phyloP scores from a whole-genome alignment of 1,140 invertebrate species.

The Cyclina sinensis region DNA sequence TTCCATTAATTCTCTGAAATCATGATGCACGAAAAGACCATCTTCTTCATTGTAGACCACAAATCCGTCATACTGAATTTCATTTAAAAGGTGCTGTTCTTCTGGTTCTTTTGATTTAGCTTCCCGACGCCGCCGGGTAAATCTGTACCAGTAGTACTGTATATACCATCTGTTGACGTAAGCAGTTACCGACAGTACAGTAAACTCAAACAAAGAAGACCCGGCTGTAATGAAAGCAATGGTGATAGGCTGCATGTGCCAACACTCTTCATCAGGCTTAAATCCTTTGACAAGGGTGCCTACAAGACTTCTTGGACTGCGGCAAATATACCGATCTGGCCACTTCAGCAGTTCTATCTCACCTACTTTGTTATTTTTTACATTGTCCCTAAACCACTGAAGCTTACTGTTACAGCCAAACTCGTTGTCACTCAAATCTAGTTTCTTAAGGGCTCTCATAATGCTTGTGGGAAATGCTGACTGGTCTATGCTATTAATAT shows the following conservation, averaged over 20 bases:
- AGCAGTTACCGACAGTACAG: not conserved
- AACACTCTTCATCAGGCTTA: not conserved
- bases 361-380: not conserved
- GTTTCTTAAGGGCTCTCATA: not conserved
- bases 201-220: not conserved
- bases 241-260: not conserved
- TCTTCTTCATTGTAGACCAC: not conserved
- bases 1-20: not conserved
- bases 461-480: not conserved
- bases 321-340: conserved; percentile 14
- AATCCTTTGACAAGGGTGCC: not conserved
- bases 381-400: not conserved
- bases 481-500: not conserved
- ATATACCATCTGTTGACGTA: conserved; percentile 40
- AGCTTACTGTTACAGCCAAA: not conserved
- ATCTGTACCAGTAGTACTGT: conserved; percentile 1
- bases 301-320: not conserved
- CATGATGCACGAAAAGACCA: not conserved
- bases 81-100: not conserved
- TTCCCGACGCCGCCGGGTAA: not conserved
- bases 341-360: not conserved
- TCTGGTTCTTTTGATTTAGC: not conserved
- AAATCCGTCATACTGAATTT: conserved; percentile 6
- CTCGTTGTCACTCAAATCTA: not conserved
- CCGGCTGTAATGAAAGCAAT: not conserved